Evolutionary conservation across 2,113 vertebrate species (phyloP).

Genomic region (Phyllostomus discolor): DNA sequence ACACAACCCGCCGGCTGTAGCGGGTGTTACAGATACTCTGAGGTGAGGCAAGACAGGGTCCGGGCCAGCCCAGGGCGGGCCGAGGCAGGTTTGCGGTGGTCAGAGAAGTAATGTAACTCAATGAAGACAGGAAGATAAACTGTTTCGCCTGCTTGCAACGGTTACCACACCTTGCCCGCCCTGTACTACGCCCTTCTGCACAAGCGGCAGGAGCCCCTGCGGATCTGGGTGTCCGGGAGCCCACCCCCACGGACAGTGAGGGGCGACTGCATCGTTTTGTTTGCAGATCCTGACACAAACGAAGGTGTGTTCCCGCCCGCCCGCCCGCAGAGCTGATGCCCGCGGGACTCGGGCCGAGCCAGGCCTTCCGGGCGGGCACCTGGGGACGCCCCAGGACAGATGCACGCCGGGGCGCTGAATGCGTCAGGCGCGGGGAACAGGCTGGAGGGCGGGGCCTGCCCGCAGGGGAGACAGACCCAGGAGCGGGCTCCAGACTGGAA

Average conservation of each 20-base stretch:
- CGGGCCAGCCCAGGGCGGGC: not conserved
- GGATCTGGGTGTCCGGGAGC: not conserved
- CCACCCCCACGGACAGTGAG: not conserved
- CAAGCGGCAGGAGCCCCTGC: too few species aligned
- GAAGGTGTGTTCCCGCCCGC: not conserved
- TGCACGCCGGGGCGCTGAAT: accelerated
- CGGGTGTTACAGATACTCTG: accelerated
- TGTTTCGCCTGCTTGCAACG: not conserved
- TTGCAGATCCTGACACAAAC: not conserved
- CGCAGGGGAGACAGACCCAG: not conserved
- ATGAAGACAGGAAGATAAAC: not conserved
- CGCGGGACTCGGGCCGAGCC: accelerated
- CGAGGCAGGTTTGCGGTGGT: not conserved
- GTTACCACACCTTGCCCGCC: not conserved
- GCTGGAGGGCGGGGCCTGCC: not conserved
- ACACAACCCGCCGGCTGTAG: accelerated
- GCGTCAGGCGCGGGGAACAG: accelerated
- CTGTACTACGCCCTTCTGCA: not conserved
- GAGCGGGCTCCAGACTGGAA: not conserved
- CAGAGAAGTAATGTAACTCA: not conserved
- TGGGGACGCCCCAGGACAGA: not conserved
- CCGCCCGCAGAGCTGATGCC: accelerated
- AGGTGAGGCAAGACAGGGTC: not conserved
- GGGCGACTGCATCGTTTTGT: not conserved
- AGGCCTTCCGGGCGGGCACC: not conserved